Evolutionary conservation across 2,797 vertebrate genomes (phyloP).

Genomic region (Myotis planiceps): DNA sequence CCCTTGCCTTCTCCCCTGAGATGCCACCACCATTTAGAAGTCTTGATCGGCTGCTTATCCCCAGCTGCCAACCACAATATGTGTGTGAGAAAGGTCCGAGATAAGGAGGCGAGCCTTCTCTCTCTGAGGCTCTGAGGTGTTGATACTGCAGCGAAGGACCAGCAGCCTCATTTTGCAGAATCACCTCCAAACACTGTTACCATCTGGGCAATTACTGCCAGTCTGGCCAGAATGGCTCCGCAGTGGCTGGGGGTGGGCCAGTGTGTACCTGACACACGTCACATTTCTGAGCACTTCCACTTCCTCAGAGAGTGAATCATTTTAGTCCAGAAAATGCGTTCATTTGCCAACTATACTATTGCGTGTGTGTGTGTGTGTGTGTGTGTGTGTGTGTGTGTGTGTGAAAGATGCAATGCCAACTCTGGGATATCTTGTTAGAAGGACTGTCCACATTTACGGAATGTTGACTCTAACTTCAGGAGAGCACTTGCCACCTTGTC

Average conservation of each 20-base stretch:
- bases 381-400: conserved; percentile 36
- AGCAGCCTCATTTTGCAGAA: background rate
- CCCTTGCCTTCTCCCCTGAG: background rate
- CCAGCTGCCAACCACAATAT: background rate
- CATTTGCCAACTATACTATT: conserved; percentile 58
- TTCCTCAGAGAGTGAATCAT: conserved; percentile 52
- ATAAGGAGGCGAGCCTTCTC: background rate
- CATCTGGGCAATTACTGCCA: background rate
- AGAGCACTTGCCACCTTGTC: conserved; percentile 58
- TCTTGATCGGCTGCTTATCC: background rate
- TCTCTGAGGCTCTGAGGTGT: background rate
- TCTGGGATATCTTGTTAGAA: conserved; percentile 68
- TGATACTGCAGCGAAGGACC: background rate
- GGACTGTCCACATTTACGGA: conserved; percentile 58
- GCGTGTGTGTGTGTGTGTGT: conserved; percentile 2
- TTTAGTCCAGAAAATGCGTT: conserved; percentile 57
- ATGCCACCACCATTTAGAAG: background rate
- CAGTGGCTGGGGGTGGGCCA: rapidly evolving
- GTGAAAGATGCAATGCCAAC: conserved; percentile 36
- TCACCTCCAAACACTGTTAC: background rate
- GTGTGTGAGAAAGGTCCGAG: background rate
- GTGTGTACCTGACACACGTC: background rate
- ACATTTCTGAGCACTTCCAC: conserved; percentile 7
- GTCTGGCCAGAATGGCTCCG: rapidly evolving
- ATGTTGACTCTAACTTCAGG: conserved; percentile 45